These are phyloP conservation scores for Latrodectus geometricus DNA, from an alignment of 1,140 invertebrate genomes.

Conservation along the genomic window DNA sequence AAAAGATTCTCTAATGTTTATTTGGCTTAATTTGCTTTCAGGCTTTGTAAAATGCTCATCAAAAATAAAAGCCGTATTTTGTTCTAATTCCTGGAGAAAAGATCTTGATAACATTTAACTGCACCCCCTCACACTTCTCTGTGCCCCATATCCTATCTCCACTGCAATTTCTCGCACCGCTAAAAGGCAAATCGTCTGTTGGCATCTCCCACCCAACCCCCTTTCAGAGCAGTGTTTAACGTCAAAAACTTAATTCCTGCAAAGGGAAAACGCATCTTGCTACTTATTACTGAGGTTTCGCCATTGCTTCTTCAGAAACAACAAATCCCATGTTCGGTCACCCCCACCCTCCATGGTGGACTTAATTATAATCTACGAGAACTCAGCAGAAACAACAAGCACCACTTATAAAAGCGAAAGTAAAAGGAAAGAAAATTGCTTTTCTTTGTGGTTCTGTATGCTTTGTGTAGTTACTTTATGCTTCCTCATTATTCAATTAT, in stretches of 20 bases:
- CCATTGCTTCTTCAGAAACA: background rate
- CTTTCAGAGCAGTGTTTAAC: slow-evolving; percentile 12
- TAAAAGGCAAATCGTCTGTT: slow-evolving; percentile 1
- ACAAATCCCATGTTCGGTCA: background rate
- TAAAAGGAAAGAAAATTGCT: background rate
- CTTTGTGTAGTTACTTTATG: background rate
- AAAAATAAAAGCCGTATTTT: background rate
- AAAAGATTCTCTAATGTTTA: slow-evolving; percentile 5
- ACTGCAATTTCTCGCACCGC: background rate
- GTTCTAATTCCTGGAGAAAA: slow-evolving; percentile 12
- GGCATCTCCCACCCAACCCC: background rate
- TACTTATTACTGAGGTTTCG: background rate
- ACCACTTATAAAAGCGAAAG: slow-evolving; percentile 16
- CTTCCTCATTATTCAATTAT: slow-evolving; percentile 15
- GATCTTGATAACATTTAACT: slow-evolving; percentile 35
- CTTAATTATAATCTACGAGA: slow-evolving; percentile 26
- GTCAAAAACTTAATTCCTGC: slow-evolving; percentile 42
- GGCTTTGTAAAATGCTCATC: background rate
- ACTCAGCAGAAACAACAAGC: background rate
- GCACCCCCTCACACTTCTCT: background rate
- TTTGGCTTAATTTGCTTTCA: slow-evolving; percentile 32
- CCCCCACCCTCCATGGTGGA: too few relatives aligned
- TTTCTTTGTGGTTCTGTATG: slow-evolving; percentile 10
- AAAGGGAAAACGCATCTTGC: background rate
- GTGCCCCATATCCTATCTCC: too few relatives aligned